Conservation (phyloP, 2,113 vertebrate species). For the Lethenteron camtschaticum region DNA sequence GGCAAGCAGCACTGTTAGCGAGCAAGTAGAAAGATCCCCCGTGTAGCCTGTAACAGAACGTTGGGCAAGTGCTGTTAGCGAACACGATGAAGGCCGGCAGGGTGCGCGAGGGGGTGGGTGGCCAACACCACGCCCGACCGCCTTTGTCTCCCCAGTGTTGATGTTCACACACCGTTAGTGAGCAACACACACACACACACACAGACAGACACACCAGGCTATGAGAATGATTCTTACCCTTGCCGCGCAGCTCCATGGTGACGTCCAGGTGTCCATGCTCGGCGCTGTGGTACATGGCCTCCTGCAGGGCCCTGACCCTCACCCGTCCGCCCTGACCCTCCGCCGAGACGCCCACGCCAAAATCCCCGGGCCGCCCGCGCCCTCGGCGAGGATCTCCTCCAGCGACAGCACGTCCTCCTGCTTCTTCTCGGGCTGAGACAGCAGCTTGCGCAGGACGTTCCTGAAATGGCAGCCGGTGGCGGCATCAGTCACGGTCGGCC, state of each 20-base stretch:
- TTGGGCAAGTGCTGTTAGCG: no score
- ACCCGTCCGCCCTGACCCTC: slow-evolving; percentile 32
- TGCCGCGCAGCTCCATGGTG: slow-evolving; percentile 69
- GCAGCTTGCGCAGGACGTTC: slow-evolving; percentile 77
- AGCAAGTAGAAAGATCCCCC: no score
- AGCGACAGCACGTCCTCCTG: slow-evolving; percentile 78
- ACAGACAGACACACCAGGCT: no score
- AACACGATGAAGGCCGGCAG: no score
- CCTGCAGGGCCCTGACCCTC: slow-evolving; percentile 68
- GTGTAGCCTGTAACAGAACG: no score
- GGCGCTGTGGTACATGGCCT: slow-evolving; percentile 84
- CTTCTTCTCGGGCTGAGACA: slow-evolving; percentile 65
- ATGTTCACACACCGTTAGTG: no score
- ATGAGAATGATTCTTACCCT: slow-evolving; percentile 26
- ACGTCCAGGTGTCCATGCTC: slow-evolving; percentile 90
- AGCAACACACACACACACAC: no score
- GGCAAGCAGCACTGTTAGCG: no score
- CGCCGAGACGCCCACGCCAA: slow-evolving; percentile 24
- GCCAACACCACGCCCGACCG: no score
- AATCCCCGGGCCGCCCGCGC: slow-evolving; percentile 39
- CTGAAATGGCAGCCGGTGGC: slow-evolving; percentile 20
- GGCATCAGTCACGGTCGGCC: not conserved
- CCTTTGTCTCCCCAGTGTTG: no score
- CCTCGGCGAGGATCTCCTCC: slow-evolving; percentile 87
- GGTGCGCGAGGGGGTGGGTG: no score